Evolutionary conservation across 2,888 invertebrate genomes (phyloP).

Genomic region (Lycaena phlaeas): DNA sequence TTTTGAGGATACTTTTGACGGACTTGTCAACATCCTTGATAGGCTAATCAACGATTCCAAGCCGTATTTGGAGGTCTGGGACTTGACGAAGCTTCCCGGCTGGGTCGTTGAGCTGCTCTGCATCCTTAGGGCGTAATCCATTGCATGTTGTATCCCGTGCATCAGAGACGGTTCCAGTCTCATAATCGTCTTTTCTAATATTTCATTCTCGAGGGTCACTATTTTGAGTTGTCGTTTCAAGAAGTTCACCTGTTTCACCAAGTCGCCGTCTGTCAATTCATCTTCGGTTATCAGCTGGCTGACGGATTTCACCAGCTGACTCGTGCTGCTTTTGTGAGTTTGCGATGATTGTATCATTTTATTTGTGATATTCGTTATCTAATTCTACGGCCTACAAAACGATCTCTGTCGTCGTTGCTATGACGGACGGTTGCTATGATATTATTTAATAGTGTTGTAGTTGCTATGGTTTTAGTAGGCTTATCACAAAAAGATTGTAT

Average conservation of each 20-base stretch:
- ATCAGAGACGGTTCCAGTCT: conserved; percentile 58
- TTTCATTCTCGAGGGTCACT: conserved; percentile 62
- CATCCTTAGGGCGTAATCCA: conserved; percentile 46
- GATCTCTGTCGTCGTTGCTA: too few species aligned
- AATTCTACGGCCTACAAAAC: too few species aligned
- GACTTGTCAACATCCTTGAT: conserved; percentile 32
- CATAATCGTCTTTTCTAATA: conserved; percentile 58
- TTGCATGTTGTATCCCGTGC: conserved; percentile 54
- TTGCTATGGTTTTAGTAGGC: too few species aligned
- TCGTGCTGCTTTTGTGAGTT: conserved; percentile 32
- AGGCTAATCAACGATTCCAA: conserved; percentile 36
- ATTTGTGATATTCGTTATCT: too few species aligned
- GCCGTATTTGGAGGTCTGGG: conserved; percentile 36
- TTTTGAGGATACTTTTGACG: conserved; percentile 37
- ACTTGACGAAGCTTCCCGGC: conserved; percentile 38
- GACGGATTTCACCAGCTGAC: conserved; percentile 40
- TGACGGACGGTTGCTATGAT: too few species aligned
- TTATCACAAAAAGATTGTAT: too few species aligned
- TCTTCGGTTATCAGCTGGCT: conserved; percentile 40
- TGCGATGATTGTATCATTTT: conserved; percentile 22
- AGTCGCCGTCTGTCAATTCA: conserved; percentile 42
- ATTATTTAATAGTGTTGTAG: too few species aligned
- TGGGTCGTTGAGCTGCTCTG: conserved; percentile 35
- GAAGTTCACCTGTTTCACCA: conserved; percentile 42
- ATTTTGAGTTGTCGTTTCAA: conserved; percentile 39